Evolutionary conservation across 2,888 invertebrate species (phyloP).

Genomic region (Celastrina argiolus): DNA sequence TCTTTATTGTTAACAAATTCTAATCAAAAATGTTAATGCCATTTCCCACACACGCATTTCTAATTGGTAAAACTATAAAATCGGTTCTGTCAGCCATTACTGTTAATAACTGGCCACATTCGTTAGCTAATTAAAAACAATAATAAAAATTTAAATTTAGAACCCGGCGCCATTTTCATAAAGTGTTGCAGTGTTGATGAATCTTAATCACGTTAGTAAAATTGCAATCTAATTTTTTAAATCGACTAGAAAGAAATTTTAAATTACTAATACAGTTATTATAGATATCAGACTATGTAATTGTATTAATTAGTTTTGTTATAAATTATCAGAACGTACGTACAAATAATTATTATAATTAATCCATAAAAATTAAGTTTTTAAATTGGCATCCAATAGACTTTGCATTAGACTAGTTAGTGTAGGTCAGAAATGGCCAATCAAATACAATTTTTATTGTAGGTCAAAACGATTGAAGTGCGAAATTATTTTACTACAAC

Average conservation of each 20-base stretch:
- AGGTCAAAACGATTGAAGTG: conserved; percentile 6
- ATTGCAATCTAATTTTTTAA: conserved; percentile 8
- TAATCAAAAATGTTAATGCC: conserved; percentile 20
- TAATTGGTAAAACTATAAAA: conserved; percentile 18
- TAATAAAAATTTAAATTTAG: conserved; percentile 20
- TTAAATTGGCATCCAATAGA: not conserved
- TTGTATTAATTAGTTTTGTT: not conserved
- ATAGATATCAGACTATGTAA: not conserved
- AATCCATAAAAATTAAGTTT: not conserved
- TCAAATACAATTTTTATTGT: not conserved
- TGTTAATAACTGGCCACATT: conserved; percentile 10
- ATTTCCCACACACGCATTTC: conserved; percentile 14
- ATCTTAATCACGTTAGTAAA: conserved; percentile 5
- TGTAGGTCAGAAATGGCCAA: conserved; percentile 30
- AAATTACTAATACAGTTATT: not conserved
- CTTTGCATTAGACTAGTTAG: conserved; percentile 21
- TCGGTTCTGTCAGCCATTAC: conserved; percentile 17
- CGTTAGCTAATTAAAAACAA: conserved; percentile 22
- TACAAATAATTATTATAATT: not conserved
- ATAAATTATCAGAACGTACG: not conserved
- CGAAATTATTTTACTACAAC: not conserved
- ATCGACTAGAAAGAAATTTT: conserved; percentile 1
- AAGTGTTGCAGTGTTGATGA: conserved; percentile 9
- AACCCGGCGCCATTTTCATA: conserved; percentile 7
- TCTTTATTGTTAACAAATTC: conserved; percentile 3